A percentile compares a stretch with the other conserved stretches of the same genome.
phyloP scores from a whole-genome alignment of 2,888 invertebrate species.

The Heliothis peltigera region DNA sequence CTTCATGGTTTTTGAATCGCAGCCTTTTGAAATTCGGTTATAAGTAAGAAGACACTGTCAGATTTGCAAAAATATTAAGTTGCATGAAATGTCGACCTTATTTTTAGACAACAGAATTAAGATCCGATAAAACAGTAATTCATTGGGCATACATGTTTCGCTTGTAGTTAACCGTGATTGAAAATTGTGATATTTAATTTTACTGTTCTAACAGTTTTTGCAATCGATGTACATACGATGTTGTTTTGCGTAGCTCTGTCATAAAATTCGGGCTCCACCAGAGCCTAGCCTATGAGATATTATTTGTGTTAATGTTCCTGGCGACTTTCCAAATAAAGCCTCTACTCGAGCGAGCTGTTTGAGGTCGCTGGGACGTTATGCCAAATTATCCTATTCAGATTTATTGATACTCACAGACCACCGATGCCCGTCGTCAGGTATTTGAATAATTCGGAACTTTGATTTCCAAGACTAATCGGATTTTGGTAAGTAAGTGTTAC shows the following conservation, averaged over 20 bases:
- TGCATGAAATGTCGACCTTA: conserved; percentile 10
- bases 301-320: conserved; percentile 82
- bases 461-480: conserved; percentile 20
- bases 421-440: conserved; percentile 35
- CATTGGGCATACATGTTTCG: conserved; percentile 7
- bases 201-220: conserved; percentile 28
- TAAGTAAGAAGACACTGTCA: not conserved
- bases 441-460: conserved; percentile 41
- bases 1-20: conserved; percentile 53
- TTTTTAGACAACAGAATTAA: conserved; percentile 12
- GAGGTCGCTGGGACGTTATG: conserved; percentile 71
- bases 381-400: conserved; percentile 78
- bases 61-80: conserved; percentile 15
- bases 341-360: conserved; percentile 68
- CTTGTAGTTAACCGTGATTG: conserved; percentile 5
- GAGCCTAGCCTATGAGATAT: conserved; percentile 61
- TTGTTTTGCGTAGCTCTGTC: conserved; percentile 35
- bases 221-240: conserved; percentile 41
- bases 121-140: conserved; percentile 8
- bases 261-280: conserved; percentile 32
- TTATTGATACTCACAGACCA: conserved; percentile 66
- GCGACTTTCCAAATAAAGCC: conserved; percentile 80
- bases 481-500: conserved; percentile 5
- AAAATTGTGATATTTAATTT: conserved; percentile 43
- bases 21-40: conserved; percentile 20